Percentiles rank a stretch among this genome's conserved stretches.
Evolutionary conservation across 2,888 invertebrate species (phyloP).

Genomic region (Artemia sinica): DNA sequence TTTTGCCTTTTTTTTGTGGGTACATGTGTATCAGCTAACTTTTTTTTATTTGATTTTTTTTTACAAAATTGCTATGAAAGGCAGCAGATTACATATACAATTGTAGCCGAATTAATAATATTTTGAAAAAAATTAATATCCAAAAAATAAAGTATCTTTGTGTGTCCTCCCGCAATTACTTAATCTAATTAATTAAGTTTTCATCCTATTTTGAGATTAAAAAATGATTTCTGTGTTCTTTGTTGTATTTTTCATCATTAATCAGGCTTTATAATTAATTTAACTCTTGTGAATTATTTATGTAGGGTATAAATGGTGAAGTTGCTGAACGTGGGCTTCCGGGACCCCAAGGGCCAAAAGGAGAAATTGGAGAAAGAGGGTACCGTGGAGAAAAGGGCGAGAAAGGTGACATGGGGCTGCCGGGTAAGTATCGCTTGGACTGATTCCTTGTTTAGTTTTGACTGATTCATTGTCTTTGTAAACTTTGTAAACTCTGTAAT

Average conservation of each 20-base stretch:
- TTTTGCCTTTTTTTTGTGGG: no score
- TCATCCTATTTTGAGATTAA: no score
- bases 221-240: neutral
- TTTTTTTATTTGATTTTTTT: no score
- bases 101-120: no score
- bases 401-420: slow-evolving; percentile 37
- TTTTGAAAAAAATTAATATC: no score
- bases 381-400: slow-evolving; percentile 32
- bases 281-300: slow-evolving; percentile 29
- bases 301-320: slow-evolving; percentile 38
- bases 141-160: neutral
- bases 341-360: slow-evolving; percentile 44
- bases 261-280: neutral
- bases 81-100: no score
- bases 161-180: slow-evolving; percentile 13
- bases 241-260: slow-evolving; percentile 13
- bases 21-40: no score
- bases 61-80: no score
- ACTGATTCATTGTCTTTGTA: no score
- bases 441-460: no score
- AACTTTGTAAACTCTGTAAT: no score
- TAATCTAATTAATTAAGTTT: neutral
- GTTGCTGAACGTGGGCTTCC: slow-evolving; percentile 46
- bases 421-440: slow-evolving; percentile 31
- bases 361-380: slow-evolving; percentile 41